Base-by-base conservation (phyloP, 2,888 invertebrate genomes). In the Mesorhabditis spiculigera region DNA sequence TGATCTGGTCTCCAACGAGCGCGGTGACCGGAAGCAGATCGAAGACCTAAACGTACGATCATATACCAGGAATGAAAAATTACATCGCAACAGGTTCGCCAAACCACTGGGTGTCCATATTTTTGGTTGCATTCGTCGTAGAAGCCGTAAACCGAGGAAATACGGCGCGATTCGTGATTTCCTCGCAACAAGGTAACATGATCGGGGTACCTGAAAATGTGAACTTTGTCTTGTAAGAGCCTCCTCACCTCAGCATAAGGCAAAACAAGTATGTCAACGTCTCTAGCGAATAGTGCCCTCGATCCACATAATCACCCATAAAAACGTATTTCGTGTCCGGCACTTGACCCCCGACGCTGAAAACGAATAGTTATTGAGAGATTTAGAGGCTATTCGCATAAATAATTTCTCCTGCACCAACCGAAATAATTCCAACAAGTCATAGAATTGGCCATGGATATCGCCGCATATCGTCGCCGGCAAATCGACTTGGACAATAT, bases 391-490 rank as follows among this genome's bases (percentile, higher is more conserved):
- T 63, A 43, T n/a, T 41, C 43, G 42, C 44, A 65, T 3, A 43
- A 13, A 65, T 16, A 65, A 65, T 4, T 43, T 16, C 13, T 13
- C n/a, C n/a, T n/a, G n/a, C 8, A 50, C 58, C n/a, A 10, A 50
- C 58, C 58, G 58, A 87, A 96, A 95, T 78, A 96, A 89, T 87
- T 95, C 93, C 88, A 95, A 93, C 86, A 96, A 89, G 88, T 96
- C 96, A 68, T 79, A 83, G 68, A 81, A 80, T 65, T 80, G 80
- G 64, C 98, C 98, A 89, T 99, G 98, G 86, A 98, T 98, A 88
- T 98, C 98, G 45, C 98, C 98, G 88, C 98, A 98, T 73, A 99
- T 94, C 66, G 97, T 98, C 78, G 98, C 97, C 78, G 98, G 98
- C 73, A 95, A 93, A 80, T 93, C 92, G 66, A 98, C 95, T 76